Evolutionary conservation across 2,888 invertebrate species (phyloP).

Genomic region (Alviniconcha strummeri): DNA sequence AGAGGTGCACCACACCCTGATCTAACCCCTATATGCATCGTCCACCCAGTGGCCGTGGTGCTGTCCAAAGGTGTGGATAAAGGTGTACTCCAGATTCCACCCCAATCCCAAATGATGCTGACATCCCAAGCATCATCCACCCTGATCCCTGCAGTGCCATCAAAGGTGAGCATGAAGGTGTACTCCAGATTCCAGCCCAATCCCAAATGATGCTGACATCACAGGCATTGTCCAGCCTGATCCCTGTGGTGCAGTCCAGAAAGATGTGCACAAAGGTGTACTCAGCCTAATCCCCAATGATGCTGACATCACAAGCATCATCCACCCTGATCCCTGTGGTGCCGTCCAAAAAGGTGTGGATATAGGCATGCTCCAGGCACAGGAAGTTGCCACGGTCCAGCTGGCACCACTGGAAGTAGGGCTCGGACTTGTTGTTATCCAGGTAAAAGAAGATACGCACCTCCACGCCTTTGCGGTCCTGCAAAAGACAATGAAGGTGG

Average conservation of each 20-base stretch:
- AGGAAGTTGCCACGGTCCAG: conserved; percentile 36
- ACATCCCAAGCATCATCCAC: conserved; percentile 33
- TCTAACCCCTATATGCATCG: too few species aligned
- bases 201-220: conserved; percentile 24
- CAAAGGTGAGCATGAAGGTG: conserved; percentile 38
- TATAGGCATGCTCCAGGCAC: conserved; percentile 35
- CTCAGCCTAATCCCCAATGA: conserved; percentile 10
- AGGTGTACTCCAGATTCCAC: conserved; percentile 17
- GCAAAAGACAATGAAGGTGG: background rate
- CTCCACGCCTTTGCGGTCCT: conserved; percentile 33
- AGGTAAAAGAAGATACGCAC: conserved; percentile 37
- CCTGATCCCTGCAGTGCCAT: conserved; percentile 33
- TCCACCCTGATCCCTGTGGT: conserved; percentile 37
- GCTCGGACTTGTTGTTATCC: conserved; percentile 29
- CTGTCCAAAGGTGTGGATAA: conserved; percentile 38
- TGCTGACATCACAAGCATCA: conserved; percentile 25
- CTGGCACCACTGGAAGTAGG: conserved; percentile 35
- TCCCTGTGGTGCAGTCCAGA: conserved; percentile 30
- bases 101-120: conserved; percentile 12
- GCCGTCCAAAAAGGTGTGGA: conserved; percentile 38
- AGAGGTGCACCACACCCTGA: too few species aligned
- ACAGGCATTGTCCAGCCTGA: conserved; percentile 31
- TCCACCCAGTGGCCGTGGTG: background rate
- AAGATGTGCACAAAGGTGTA: conserved; percentile 38
- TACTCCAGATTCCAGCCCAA: conserved; percentile 14